These are phyloP conservation scores for Panagrolaimus sp. DNA, from an alignment of 1,140 invertebrate species.

Conservation along the genomic window DNA sequence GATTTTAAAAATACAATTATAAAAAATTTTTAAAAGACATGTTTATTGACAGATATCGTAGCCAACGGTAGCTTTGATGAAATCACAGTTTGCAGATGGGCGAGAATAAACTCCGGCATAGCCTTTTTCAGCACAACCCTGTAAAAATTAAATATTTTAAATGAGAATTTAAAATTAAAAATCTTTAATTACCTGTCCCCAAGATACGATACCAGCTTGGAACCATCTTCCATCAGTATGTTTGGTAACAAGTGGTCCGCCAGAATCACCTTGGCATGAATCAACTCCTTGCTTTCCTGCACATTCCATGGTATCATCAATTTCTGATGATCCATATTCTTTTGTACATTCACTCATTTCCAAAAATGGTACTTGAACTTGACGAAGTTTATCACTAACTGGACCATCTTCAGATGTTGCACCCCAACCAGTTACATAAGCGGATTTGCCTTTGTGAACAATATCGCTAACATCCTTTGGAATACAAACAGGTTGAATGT, in stretches of 20 bases:
- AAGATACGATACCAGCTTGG: slow-evolving; percentile 17
- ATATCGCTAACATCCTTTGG: slow-evolving; percentile 9
- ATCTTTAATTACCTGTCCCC: too few relatives aligned
- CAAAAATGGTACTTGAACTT: slow-evolving; percentile 11
- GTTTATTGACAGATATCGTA: slow-evolving; percentile 10
- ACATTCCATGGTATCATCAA: not conserved
- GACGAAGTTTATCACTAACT: not conserved
- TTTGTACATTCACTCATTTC: not conserved
- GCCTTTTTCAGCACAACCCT: slow-evolving; percentile 23
- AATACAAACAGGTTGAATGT: slow-evolving; percentile 25
- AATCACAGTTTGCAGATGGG: slow-evolving; percentile 41
- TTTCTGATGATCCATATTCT: not conserved
- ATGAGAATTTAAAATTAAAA: too few relatives aligned
- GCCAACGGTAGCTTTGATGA: slow-evolving; percentile 66
- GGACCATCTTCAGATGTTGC: slow-evolving; percentile 15
- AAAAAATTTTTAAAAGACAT: not conserved
- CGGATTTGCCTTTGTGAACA: slow-evolving; percentile 15
- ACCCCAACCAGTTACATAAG: slow-evolving; percentile 26
- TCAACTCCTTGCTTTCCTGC: slow-evolving; percentile 13
- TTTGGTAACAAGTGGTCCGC: slow-evolving; percentile 22
- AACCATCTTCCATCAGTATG: slow-evolving; percentile 18
- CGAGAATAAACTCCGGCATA: slow-evolving; percentile 44
- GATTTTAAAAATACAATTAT: not conserved
- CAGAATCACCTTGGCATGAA: slow-evolving; percentile 24
- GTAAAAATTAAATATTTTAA: too few relatives aligned